These are phyloP conservation scores for Muscidifurax raptorellus DNA, from an alignment of 1,140 invertebrate genomes.

Conservation along the genomic window DNA sequence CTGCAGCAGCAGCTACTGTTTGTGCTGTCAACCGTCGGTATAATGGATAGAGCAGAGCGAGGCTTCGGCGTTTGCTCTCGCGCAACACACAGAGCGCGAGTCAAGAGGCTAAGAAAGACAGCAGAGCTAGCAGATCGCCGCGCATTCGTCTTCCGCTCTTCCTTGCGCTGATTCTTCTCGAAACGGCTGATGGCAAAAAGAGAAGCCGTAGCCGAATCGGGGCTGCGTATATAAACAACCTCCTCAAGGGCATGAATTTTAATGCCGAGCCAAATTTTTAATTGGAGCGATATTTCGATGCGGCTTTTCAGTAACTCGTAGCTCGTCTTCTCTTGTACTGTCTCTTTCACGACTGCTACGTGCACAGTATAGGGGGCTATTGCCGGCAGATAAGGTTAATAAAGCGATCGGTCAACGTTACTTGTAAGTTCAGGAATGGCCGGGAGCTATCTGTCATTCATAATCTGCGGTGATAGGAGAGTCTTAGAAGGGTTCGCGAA, in stretches of 20 bases:
- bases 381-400: conserved; percentile 62
- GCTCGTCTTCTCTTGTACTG: background rate
- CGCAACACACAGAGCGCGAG: background rate
- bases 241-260: conserved; percentile 21
- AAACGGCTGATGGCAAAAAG: background rate
- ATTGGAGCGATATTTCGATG: background rate
- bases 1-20: conserved; percentile 56
- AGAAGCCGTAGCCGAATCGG: background rate
- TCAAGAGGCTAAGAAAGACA: conserved; percentile 17
- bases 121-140: background rate
- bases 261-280: conserved; percentile 27
- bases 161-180: background rate
- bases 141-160: background rate
- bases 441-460: conserved; percentile 48
- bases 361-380: background rate
- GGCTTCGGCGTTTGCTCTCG: conserved; percentile 46
- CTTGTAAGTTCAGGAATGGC: conserved; percentile 26
- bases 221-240: conserved; percentile 30
- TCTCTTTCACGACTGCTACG: background rate
- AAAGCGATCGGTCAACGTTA: conserved; percentile 67
- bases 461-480: conserved; percentile 39
- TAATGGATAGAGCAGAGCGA: conserved; percentile 63
- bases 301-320: background rate
- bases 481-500: background rate
- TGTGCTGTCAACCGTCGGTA: conserved; percentile 65